A percentile compares a stretch with the other conserved stretches of the same genome.
These are phyloP conservation scores for Pseudomyrmex sp. DNA, from an alignment of 1,140 invertebrate species.

Conservation along the genomic window DNA sequence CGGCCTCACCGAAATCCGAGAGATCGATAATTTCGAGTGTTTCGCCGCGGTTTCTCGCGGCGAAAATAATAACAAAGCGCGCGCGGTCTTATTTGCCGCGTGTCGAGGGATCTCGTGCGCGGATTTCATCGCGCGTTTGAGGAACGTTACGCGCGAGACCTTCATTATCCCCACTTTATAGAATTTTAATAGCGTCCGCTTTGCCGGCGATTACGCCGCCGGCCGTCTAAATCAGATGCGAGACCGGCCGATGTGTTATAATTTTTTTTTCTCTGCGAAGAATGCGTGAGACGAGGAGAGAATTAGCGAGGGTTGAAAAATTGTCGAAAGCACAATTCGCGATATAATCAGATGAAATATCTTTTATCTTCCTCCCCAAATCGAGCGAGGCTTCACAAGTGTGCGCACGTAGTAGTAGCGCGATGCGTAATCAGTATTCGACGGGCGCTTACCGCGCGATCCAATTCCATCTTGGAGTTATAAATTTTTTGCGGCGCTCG, in stretches of 20 bases:
- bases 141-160: background rate
- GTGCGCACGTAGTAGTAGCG: background rate
- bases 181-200: slow-evolving; percentile 27
- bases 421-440: slow-evolving; percentile 70
- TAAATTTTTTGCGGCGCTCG: slow-evolving; percentile 72
- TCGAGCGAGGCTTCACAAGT: background rate
- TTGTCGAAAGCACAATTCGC: background rate
- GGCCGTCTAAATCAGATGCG: background rate
- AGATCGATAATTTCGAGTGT: slow-evolving; percentile 46
- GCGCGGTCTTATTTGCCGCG: background rate
- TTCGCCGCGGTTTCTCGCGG: background rate
- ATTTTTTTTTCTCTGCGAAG: background rate
- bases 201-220: background rate
- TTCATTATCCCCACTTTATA: slow-evolving; percentile 8
- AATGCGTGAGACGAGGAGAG: too few species aligned
- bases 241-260: background rate
- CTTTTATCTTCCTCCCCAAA: background rate
- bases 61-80: background rate
- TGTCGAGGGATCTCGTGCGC: background rate
- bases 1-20: background rate
- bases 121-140: background rate
- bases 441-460: slow-evolving; percentile 62
- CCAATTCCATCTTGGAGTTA: slow-evolving; percentile 73
- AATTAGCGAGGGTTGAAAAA: background rate
- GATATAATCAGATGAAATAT: background rate